Base-by-base conservation (phyloP, 2,888 invertebrate genomes). In the Eupithecia insigniata region DNA sequence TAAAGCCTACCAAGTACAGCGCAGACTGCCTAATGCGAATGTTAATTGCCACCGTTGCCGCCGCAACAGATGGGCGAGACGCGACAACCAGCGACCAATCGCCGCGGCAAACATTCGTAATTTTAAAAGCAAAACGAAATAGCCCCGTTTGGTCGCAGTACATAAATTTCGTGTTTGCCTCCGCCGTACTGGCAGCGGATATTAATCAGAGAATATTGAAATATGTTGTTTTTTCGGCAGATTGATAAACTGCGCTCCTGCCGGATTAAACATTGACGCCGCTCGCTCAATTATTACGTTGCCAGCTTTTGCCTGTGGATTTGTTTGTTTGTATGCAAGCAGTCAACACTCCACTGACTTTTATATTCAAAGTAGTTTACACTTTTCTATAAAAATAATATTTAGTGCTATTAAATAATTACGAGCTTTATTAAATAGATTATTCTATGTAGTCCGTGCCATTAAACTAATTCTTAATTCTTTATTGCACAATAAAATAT, bases 121-220 rank as follows among this genome's bases (percentile, higher is more conserved):
- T 93, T 92, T 92, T 88, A 92, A 93, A 93, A 91, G 90, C 92
- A 91, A 92, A 94, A 92, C 89, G 92, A 92, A 93, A 93, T 91
- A 91, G 91, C 91, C 76, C 88, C 89, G 89, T 82, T 91, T 81
- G 91, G 93, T 92, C 86, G 91, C 89, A 93, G 93, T 94, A 92
- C 94, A 94, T 94, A 93, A 94, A 94, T 94, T 93, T 90, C 89
- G 87, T 91, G 94, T 93, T 93, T 91, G 92, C 92, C 85, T 91
- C 92, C 89, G 85, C 91, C 89, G 89, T 88, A 88, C 93, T 91
- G 92, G 91, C 92, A 91, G 90, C 91, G 92, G 93, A 92, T 93
- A 94, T 94, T 93, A 94, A 93, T 94, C 94, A 93, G 92, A 87
- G 92, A 90, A 93, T 93, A 94, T 94, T 93, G 94, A 94, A 94